These are phyloP conservation scores for Mythimna albipuncta DNA, from an alignment of 2,888 invertebrate species.

Conservation along the genomic window DNA sequence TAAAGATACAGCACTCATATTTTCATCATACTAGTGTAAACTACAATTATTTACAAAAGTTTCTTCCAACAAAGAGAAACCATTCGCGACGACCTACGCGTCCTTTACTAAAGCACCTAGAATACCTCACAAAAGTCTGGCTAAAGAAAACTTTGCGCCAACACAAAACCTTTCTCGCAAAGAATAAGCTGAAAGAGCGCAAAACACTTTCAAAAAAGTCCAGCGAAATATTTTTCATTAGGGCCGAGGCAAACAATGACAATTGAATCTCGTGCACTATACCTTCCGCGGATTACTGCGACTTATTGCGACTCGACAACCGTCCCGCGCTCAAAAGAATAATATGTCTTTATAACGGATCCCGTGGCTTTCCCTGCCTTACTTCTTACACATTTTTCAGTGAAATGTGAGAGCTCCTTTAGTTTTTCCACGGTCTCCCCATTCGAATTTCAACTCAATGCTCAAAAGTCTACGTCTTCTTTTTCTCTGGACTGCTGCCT, in stretches of 20 bases:
- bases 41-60: neutral
- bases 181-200: slow-evolving; percentile 63
- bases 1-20: too few relatives aligned
- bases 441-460: slow-evolving; percentile 67
- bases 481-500: slow-evolving; percentile 57
- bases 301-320: slow-evolving; percentile 85
- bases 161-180: slow-evolving; percentile 51
- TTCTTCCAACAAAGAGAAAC: slow-evolving; percentile 1
- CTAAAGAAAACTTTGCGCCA: slow-evolving; percentile 37
- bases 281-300: slow-evolving; percentile 87
- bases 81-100: slow-evolving; percentile 8
- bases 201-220: slow-evolving; percentile 78
- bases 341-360: slow-evolving; percentile 88
- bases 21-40: too few relatives aligned
- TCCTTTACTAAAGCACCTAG: slow-evolving; percentile 32
- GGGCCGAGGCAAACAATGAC: slow-evolving; percentile 80
- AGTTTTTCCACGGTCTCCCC: slow-evolving; percentile 67
- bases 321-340: slow-evolving; percentile 88
- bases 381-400: slow-evolving; percentile 89
- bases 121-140: slow-evolving; percentile 42
- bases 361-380: slow-evolving; percentile 81
- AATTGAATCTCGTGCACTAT: slow-evolving; percentile 83
- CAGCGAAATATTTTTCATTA: slow-evolving; percentile 89
- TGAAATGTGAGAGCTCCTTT: slow-evolving; percentile 87
- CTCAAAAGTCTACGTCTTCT: slow-evolving; percentile 39